Percentiles rank a stretch among this genome's conserved stretches.
These are phyloP conservation scores for Teleogryllus occipitalis DNA, from an alignment of 1,140 invertebrate species.

Conservation along the genomic window DNA sequence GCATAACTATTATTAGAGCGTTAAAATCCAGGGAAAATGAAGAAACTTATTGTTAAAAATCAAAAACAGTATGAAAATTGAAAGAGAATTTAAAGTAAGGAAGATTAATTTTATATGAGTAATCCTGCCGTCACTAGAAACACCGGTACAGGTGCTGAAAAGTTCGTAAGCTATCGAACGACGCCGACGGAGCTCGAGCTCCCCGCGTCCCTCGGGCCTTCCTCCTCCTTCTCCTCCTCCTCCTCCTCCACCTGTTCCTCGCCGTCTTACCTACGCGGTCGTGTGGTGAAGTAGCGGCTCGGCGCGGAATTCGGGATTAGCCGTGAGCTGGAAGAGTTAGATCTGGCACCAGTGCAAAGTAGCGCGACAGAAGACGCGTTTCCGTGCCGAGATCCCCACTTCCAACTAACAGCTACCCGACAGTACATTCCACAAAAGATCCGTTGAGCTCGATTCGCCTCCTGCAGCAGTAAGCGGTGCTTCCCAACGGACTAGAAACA, in stretches of 20 bases:
- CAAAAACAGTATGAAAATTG: too few relatives aligned
- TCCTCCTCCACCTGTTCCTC: neutral
- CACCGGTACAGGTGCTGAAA: too few relatives aligned
- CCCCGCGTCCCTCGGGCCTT: neutral
- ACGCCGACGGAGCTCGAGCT: too few relatives aligned
- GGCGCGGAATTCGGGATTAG: slow-evolving; percentile 25
- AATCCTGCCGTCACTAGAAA: too few relatives aligned
- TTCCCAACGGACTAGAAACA: neutral
- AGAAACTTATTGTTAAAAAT: too few relatives aligned
- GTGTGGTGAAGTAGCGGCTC: slow-evolving; percentile 2
- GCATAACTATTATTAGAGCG: too few relatives aligned
- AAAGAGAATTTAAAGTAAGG: too few relatives aligned
- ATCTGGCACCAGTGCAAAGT: slow-evolving; percentile 50
- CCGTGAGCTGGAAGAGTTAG: slow-evolving; percentile 69
- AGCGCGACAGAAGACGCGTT: slow-evolving; percentile 21
- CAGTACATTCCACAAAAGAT: neutral
- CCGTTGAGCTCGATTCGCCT: neutral
- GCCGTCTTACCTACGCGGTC: neutral
- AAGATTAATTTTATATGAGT: too few relatives aligned
- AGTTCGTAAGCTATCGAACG: too few relatives aligned
- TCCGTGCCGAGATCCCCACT: slow-evolving; percentile 57
- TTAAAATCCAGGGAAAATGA: too few relatives aligned
- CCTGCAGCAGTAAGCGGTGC: neutral
- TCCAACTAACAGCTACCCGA: slow-evolving; percentile 49
- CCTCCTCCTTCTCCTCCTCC: neutral